These are phyloP conservation scores for Stenoptilia bipunctidactyla DNA, from an alignment of 2,888 invertebrate genomes.

Conservation along the genomic window DNA sequence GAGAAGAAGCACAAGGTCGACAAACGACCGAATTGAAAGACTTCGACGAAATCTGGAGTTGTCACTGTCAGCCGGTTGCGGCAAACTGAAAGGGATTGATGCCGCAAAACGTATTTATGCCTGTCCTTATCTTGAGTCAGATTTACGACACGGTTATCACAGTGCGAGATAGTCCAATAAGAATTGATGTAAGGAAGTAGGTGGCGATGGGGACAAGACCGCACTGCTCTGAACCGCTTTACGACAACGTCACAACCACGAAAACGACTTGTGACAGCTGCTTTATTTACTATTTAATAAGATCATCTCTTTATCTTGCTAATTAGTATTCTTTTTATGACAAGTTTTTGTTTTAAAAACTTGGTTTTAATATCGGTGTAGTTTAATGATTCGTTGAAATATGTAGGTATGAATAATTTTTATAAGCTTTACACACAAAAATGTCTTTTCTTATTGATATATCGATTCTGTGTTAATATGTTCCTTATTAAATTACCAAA, in stretches of 20 bases:
- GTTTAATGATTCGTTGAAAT: no score
- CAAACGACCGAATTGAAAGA: neutral
- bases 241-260: conserved; percentile 15
- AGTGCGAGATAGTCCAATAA: conserved; percentile 10
- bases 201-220: conserved; percentile 14
- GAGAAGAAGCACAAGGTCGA: conserved; percentile 17
- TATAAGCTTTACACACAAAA: no score
- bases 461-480: no score
- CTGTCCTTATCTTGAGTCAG: conserved; percentile 1
- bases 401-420: no score
- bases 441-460: no score
- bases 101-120: neutral
- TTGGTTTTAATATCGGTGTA: no score
- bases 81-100: neutral
- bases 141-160: conserved; percentile 35
- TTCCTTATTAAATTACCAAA: no score
- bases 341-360: no score
- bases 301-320: no score
- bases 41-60: neutral
- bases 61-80: neutral
- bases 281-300: no score
- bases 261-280: conserved; percentile 10
- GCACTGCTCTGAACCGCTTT: conserved; percentile 41
- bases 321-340: no score
- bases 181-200: conserved; percentile 13